phyloP scores from a whole-genome alignment of 1,140 invertebrate species.

The Aphidius gifuensis region DNA sequence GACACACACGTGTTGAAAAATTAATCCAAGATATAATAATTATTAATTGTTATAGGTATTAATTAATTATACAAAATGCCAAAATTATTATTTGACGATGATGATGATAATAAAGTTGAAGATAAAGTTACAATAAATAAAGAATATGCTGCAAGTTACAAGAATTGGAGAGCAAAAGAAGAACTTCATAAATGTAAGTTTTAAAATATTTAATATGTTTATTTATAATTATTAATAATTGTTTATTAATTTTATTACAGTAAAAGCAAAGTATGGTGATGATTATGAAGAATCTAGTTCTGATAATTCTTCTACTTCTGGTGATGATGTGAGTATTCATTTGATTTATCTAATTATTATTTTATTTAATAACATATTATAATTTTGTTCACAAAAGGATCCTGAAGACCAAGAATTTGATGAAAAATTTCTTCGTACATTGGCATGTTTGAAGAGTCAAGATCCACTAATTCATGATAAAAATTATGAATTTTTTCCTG shows the following conservation, averaged over 20 bases:
- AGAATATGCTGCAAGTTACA: constrained; percentile 81
- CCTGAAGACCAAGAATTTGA: constrained; percentile 59
- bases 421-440: constrained; percentile 80
- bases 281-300: constrained; percentile 32
- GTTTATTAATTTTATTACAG: constrained; percentile 50
- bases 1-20: too few relatives aligned
- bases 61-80: constrained; percentile 28
- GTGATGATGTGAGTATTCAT: constrained; percentile 16
- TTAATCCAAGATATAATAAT: too few relatives aligned
- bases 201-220: constrained; percentile 20
- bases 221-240: constrained; percentile 13
- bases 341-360: neutral
- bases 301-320: too few relatives aligned
- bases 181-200: constrained; percentile 78
- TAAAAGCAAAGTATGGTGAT: constrained; percentile 73
- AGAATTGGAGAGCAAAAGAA: constrained; percentile 78
- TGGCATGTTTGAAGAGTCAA: constrained; percentile 81
- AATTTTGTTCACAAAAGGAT: constrained; percentile 6
- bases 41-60: too few relatives aligned
- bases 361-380: constrained; percentile 12
- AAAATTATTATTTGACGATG: constrained; percentile 35
- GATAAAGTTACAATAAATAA: constrained; percentile 68
- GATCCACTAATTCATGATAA: constrained; percentile 86
- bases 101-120: constrained; percentile 50
- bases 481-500: constrained; percentile 69